Evolutionary conservation across 2,797 vertebrate species (phyloP).

Genomic region (Myoxocephalus aenaeus): DNA sequence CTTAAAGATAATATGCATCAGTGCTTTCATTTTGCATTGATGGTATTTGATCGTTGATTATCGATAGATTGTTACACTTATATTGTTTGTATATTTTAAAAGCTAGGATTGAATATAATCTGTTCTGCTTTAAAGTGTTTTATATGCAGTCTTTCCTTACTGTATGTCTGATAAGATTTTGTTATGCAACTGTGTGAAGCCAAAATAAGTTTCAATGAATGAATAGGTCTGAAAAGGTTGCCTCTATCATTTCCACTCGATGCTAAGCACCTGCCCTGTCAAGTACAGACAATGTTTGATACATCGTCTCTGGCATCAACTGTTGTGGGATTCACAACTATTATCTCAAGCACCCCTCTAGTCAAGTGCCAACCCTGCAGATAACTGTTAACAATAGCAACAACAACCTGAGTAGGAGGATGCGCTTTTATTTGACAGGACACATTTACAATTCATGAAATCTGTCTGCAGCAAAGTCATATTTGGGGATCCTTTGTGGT

Average conservation of each 20-base stretch:
- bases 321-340: constrained; percentile 19
- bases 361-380: constrained; percentile 21
- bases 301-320: background rate
- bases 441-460: background rate
- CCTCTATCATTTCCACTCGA: background rate
- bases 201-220: background rate
- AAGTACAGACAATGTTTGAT: constrained; percentile 4
- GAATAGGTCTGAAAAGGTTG: background rate
- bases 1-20: background rate
- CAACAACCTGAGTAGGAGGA: background rate
- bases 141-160: background rate
- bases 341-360: constrained; percentile 21
- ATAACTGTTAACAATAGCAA: constrained; percentile 27
- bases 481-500: background rate
- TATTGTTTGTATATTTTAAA: background rate
- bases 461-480: background rate
- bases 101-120: background rate
- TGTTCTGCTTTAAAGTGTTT: background rate
- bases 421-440: constrained; percentile 2
- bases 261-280: background rate
- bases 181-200: background rate
- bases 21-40: background rate
- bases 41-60: background rate
- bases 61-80: background rate
- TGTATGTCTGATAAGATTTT: background rate